A percentile compares a stretch with the other conserved stretches of the same genome.
Evolutionary conservation across 2,113 vertebrate genomes (phyloP).

Genomic region (Poeciliopsis retropinna): DNA sequence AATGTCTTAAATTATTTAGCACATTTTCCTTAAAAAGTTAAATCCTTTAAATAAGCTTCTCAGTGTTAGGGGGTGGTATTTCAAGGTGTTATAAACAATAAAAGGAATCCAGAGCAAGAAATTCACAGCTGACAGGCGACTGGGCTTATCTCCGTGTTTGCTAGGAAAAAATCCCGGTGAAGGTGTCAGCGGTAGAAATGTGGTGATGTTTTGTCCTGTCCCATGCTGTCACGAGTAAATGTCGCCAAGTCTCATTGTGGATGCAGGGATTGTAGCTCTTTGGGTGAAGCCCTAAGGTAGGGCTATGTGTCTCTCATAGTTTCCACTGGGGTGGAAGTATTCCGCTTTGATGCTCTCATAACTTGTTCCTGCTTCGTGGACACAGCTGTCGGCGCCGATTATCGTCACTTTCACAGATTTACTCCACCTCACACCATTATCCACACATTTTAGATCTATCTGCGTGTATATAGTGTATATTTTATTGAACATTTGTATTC

Average conservation of each 20-base stretch:
- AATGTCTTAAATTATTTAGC: no score
- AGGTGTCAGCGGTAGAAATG: constrained; percentile 53
- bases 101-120: constrained; percentile 24
- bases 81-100: constrained; percentile 19
- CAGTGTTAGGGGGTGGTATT: constrained; percentile 1
- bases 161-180: constrained; percentile 30
- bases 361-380: constrained; percentile 19
- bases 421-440: constrained; percentile 9
- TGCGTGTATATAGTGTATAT: neutral
- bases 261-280: constrained; percentile 56
- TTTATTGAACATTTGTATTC: no score
- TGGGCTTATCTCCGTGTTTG: constrained; percentile 30
- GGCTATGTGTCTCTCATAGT: constrained; percentile 24
- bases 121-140: constrained; percentile 40
- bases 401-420: constrained; percentile 22
- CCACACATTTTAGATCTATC: neutral
- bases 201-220: constrained; percentile 53
- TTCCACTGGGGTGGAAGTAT: constrained; percentile 20
- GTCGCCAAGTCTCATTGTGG: constrained; percentile 56
- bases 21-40: neutral
- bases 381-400: constrained; percentile 30
- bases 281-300: constrained; percentile 27
- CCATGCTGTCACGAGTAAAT: constrained; percentile 50
- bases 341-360: constrained; percentile 38
- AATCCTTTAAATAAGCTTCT: constrained; percentile 12